Conservation (phyloP, 2,797 vertebrate species). For the Eupleurogrammus muticus region DNA sequence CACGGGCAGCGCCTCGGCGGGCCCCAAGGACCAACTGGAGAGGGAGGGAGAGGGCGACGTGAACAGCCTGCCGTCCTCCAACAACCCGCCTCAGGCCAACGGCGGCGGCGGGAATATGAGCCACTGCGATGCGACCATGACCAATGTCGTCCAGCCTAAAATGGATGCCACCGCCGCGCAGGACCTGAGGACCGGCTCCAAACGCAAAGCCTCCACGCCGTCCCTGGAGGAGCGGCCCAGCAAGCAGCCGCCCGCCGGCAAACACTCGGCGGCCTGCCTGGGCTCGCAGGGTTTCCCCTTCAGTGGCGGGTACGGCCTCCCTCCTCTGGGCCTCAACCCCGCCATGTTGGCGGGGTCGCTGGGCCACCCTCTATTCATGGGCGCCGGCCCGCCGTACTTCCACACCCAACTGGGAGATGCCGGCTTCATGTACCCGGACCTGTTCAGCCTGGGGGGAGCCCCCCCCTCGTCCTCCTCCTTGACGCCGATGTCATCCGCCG, state of each 20-base stretch:
- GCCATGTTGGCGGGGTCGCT: slow-evolving; percentile 87
- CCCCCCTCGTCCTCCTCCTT: slow-evolving; percentile 83
- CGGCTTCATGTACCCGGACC: slow-evolving; percentile 90
- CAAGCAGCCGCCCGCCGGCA: slow-evolving; percentile 83
- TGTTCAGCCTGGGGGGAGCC: slow-evolving; percentile 81
- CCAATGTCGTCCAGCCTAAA: slow-evolving; percentile 59
- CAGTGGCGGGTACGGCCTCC: slow-evolving; percentile 86
- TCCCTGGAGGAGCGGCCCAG: slow-evolving; percentile 80
- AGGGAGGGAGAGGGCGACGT: slow-evolving; percentile 26
- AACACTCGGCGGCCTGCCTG: slow-evolving; percentile 83
- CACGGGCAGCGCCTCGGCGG: slow-evolving; percentile 35
- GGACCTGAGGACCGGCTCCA: slow-evolving; percentile 87
- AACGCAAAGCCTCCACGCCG: slow-evolving; percentile 85
- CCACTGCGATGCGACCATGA: slow-evolving; percentile 49
- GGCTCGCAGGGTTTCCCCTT: slow-evolving; percentile 88
- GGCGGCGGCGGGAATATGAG: slow-evolving; percentile 37
- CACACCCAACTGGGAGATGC: slow-evolving; percentile 89
- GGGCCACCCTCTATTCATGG: slow-evolving; percentile 90
- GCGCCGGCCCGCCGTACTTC: slow-evolving; percentile 89
- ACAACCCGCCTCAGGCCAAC: slow-evolving; percentile 50
- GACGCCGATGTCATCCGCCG: slow-evolving; percentile 82
- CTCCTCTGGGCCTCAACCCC: slow-evolving; percentile 87
- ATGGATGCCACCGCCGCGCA: slow-evolving; percentile 80
- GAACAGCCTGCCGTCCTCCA: slow-evolving; percentile 18
- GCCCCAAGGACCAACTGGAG: slow-evolving; percentile 7